phyloP scores from a whole-genome alignment of 2,113 vertebrate genomes.

The Dolichotis patagonum region DNA sequence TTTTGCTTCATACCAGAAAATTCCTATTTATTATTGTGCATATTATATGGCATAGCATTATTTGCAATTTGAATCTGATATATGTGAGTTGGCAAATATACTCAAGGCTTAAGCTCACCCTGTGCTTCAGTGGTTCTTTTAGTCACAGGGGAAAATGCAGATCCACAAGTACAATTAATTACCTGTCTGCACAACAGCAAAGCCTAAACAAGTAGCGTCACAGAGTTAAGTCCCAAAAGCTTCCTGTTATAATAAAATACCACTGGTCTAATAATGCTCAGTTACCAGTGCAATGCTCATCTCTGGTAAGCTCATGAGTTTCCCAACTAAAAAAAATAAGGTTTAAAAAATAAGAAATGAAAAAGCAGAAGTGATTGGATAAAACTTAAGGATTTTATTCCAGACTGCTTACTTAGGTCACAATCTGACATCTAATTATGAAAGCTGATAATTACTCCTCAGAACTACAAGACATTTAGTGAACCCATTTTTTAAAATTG shows the following conservation, averaged over 20 bases:
- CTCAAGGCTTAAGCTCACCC: neutral
- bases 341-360: neutral
- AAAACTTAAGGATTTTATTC: neutral
- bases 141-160: neutral
- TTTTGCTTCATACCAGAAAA: neutral
- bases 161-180: neutral
- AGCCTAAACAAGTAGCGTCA: neutral
- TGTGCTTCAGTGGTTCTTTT: neutral
- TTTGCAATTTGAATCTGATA: neutral
- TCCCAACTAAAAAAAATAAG: neutral
- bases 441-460: neutral
- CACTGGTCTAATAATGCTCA: neutral
- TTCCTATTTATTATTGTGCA: too few relatives aligned
- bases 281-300: neutral
- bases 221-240: neutral
- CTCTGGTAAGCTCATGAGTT: neutral
- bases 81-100: neutral
- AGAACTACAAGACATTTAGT: neutral
- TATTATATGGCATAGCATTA: neutral
- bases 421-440: neutral
- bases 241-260: neutral
- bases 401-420: neutral
- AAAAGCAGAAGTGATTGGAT: neutral
- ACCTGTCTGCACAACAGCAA: neutral
- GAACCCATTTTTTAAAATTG: neutral